Base-by-base conservation (phyloP, 2,888 invertebrate species). In the Sclerodermus sp. region DNA sequence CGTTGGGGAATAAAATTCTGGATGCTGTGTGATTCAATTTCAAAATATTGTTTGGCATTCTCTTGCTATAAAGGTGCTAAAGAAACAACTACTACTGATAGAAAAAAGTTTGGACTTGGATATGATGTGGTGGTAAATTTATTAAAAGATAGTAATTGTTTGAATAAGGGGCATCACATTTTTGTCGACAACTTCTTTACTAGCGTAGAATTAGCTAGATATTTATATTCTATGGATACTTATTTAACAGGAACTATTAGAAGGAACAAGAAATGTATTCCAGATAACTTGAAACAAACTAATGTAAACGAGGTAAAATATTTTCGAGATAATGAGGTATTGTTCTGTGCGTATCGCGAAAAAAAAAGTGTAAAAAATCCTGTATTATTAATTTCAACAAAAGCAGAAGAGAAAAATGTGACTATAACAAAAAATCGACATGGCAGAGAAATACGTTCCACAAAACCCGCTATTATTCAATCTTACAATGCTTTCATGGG, bases 21-120 rank as follows among this genome's bases (percentile, higher is more conserved):
- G 63, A 63, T 66, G 64, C 49, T 66, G 12, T 53, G 51, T 46
- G 63, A 67, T 57, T 57, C 61, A n/a, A 39, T 64, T n/a, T 29
- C 49, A 5, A 60, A 67, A 40, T 68, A 67, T 49, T 67, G 63
- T 51, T 47, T 67, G 38, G 56, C 53, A 31, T 60, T 67, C 41
- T 67, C 45, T 53, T 62, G 58, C 29, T 62, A 60, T 44, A 43
- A 45, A 41, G 59, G 60, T 31, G 63, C 51, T 30, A 60, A 57
- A 45, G 52, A 56, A 45, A 45, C 48, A 42, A 58, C 34, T 44
- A 52, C 36, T 50, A 46, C 41, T 55, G 57, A 48, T n/a, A 50
- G 58, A 40, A 61, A 63, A 51, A 41, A 53, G 40, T 45, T 46
- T 37, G 53, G 47, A 37, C 47, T 53, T 37, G 47, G 42, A 32